phyloP scores from a whole-genome alignment of 1,140 invertebrate genomes.

The Steinernema feltiae region DNA sequence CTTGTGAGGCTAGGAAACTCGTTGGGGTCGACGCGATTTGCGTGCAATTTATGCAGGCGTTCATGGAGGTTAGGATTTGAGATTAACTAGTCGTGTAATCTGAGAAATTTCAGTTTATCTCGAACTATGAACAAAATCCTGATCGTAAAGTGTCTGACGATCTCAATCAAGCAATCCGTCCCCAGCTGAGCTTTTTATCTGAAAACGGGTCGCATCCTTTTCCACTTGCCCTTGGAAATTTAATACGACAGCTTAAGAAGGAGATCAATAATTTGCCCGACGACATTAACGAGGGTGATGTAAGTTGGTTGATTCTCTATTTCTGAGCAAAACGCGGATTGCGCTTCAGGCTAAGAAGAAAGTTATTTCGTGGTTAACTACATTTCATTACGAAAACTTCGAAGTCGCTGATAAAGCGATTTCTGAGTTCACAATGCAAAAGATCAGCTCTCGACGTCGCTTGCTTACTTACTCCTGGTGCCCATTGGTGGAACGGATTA shows the following conservation, averaged over 20 bases:
- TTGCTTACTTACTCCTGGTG: slow-evolving; percentile 32
- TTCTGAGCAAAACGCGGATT: background rate
- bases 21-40: slow-evolving; percentile 16
- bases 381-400: slow-evolving; percentile 26
- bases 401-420: slow-evolving; percentile 20
- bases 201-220: slow-evolving; percentile 26
- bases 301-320: background rate
- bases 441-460: slow-evolving; percentile 14
- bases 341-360: background rate
- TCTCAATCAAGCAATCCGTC: background rate
- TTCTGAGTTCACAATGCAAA: slow-evolving; percentile 28
- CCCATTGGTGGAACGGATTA: slow-evolving; percentile 28
- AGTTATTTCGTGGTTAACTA: slow-evolving; percentile 17
- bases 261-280: background rate
- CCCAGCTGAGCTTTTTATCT: slow-evolving; percentile 29
- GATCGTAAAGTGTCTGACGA: background rate
- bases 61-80: slow-evolving; percentile 1
- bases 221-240: slow-evolving; percentile 27
- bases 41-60: slow-evolving; percentile 15
- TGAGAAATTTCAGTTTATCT: background rate
- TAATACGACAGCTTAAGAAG: slow-evolving; percentile 36
- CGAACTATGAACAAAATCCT: background rate
- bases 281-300: slow-evolving; percentile 2
- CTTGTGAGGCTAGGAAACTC: slow-evolving; percentile 9
- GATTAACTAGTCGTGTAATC: background rate